A percentile compares a stretch with the other conserved stretches of the same genome.
phyloP scores from a whole-genome alignment of 2,113 vertebrate genomes.

The Coptodon rendalli region DNA sequence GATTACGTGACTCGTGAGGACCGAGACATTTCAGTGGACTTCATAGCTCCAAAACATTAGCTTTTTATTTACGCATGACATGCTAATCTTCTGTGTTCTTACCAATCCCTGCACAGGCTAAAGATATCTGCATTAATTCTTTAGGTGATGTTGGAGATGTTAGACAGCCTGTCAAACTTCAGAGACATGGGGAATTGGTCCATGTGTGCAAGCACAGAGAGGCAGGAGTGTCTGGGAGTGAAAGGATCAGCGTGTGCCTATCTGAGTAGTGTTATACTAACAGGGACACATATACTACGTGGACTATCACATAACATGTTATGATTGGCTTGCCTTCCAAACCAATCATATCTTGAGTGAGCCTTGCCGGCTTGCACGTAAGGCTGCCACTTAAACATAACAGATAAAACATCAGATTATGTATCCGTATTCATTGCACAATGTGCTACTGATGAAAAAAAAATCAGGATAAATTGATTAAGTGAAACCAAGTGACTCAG shows the following conservation, averaged over 20 bases:
- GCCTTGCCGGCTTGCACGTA: not conserved
- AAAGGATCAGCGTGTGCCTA: not conserved
- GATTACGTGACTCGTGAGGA: not conserved
- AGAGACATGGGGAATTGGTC: not conserved
- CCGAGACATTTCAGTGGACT: slow-evolving; percentile 2
- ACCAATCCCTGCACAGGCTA: not conserved
- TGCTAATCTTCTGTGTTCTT: slow-evolving; percentile 19
- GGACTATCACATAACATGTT: not conserved
- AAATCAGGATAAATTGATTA: not conserved
- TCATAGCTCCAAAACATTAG: slow-evolving; percentile 13
- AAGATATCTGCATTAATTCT: not conserved
- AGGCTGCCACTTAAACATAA: not conserved
- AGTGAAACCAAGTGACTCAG: not conserved
- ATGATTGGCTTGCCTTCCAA: not conserved
- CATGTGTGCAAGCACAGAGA: not conserved
- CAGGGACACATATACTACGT: not conserved
- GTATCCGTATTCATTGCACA: fast-evolving
- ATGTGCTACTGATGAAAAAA: not conserved
- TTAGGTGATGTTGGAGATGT: not conserved
- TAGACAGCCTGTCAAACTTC: not conserved
- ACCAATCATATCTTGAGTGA: not conserved
- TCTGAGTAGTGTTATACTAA: not conserved
- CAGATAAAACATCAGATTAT: not conserved
- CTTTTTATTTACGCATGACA: slow-evolving; percentile 24
- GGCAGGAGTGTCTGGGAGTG: not conserved